Evolutionary conservation across 2,888 invertebrate genomes (phyloP), one percentile per base, ranked within the genome.

Genomic region (Oxyscelio sp.): DNA sequence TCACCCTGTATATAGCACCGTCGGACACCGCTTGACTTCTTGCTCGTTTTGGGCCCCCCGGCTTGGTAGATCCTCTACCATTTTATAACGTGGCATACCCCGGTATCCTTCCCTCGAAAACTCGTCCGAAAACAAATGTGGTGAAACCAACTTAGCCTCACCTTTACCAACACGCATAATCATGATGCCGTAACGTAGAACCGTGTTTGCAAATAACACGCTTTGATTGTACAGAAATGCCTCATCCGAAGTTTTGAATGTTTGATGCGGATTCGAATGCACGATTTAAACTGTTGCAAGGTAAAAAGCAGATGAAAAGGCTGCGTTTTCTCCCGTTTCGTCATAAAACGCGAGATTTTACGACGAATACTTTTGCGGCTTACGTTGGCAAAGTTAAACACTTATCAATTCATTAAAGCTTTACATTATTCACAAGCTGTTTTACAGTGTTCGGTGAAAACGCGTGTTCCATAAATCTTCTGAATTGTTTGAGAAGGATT

Each of bases 11-110:
- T 77, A 71, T 75, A 73, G 66, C 70, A 78, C 68, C 78, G 87
- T 56, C 75, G 85, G 83, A 74, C 65, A 77, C 85, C 80, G 87
- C 63, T 65, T 52, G 75, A 80, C 87, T 88, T 89, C 79, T 89
- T 90, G 87, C 73, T 89, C 70, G 85, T 89, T 91, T 90, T 73
- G 74, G 84, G 83, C 66, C 80, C 61, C 85, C 87, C 79, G 81
- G 74, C 59, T 54, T 45, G 86, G 70, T 86, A 87, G 88, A 89
- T 88, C 90, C 89, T 85, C 85, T 89, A 90, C 90, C 90, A 91
- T 91, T 91, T 91, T 91, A 90, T 91, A 80, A 78, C 74, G 74
- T 74, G 71, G 81, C 80, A 85, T 82, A 81, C 82, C 65, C 81
- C 85, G 50, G 79, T 75, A 66, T 73, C 73, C 77, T 85, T 81